A percentile compares a stretch with the other conserved stretches of the same genome.
Evolutionary conservation across 2,113 vertebrate genomes (phyloP).

Genomic region (Callocephalon fimbriatum): DNA sequence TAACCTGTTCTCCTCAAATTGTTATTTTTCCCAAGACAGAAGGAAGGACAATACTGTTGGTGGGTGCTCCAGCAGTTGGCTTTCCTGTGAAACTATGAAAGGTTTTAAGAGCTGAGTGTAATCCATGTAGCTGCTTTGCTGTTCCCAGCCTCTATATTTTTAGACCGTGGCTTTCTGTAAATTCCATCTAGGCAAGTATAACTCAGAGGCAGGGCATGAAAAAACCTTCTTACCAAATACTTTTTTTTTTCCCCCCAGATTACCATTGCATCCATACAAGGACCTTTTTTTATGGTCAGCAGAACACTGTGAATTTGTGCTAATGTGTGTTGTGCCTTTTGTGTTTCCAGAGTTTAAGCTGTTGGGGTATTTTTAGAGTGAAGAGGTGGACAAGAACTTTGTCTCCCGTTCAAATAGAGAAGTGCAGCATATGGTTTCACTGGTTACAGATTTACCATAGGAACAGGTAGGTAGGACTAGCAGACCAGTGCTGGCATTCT

Average conservation of each 20-base stretch:
- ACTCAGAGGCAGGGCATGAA: background rate
- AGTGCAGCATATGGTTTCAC: background rate
- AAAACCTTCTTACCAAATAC: background rate
- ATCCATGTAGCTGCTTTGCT: slow-evolving; percentile 22
- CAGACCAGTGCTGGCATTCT: background rate
- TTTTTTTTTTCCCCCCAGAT: background rate
- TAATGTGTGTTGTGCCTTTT: background rate
- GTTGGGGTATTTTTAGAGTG: background rate
- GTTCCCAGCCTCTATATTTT: slow-evolving; percentile 24
- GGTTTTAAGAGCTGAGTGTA: background rate
- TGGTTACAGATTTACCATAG: background rate
- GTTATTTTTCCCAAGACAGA: background rate
- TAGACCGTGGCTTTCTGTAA: background rate
- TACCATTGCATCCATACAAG: background rate
- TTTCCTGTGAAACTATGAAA: background rate
- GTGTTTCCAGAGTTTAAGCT: background rate
- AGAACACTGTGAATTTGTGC: background rate
- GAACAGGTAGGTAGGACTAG: background rate
- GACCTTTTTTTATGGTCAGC: background rate
- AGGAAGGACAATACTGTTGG: background rate
- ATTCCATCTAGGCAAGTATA: slow-evolving; percentile 16
- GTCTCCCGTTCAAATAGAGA: background rate
- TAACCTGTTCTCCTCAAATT: background rate
- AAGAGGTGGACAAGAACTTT: slow-evolving; percentile 11
- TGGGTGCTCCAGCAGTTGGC: background rate